A percentile compares a stretch with the other conserved stretches of the same genome.
Evolutionary conservation across 2,113 vertebrate genomes (phyloP).

Genomic region (Mesitornis unicolor): DNA sequence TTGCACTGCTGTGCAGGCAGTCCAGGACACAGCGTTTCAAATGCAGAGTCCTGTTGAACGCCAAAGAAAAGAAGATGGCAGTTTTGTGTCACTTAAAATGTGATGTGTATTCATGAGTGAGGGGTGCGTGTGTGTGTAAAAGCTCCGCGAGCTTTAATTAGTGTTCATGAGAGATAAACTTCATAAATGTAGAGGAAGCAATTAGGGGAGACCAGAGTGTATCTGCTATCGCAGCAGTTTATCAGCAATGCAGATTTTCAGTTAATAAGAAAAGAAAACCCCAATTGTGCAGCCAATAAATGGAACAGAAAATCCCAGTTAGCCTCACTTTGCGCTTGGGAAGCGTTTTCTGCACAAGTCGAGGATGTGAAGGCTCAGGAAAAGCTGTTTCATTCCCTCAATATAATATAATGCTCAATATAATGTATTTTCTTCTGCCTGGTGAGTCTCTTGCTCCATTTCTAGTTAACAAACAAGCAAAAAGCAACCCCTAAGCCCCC

Average conservation of each 20-base stretch:
- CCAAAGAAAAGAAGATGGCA: not conserved
- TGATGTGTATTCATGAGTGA: not conserved
- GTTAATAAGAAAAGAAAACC: not conserved
- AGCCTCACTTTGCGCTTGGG: fast-evolving
- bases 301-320: not conserved
- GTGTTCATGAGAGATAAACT: constrained; percentile 11
- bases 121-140: not conserved
- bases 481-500: not conserved
- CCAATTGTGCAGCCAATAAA: not conserved
- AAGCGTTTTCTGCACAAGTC: not conserved
- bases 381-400: not conserved
- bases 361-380: not conserved
- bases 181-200: not conserved
- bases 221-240: not conserved
- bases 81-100: not conserved
- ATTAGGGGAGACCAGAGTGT: not conserved
- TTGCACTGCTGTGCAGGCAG: not conserved
- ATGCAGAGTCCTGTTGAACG: not conserved
- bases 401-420: not conserved
- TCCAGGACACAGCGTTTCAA: not conserved
- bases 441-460: not conserved
- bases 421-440: not conserved
- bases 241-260: constrained; percentile 3
- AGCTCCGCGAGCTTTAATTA: constrained; percentile 9
- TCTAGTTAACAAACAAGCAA: not conserved